A percentile compares a stretch with the other conserved stretches of the same genome.
Conservation (phyloP, 1,140 invertebrate genomes). For the Conus betulinus region DNA sequence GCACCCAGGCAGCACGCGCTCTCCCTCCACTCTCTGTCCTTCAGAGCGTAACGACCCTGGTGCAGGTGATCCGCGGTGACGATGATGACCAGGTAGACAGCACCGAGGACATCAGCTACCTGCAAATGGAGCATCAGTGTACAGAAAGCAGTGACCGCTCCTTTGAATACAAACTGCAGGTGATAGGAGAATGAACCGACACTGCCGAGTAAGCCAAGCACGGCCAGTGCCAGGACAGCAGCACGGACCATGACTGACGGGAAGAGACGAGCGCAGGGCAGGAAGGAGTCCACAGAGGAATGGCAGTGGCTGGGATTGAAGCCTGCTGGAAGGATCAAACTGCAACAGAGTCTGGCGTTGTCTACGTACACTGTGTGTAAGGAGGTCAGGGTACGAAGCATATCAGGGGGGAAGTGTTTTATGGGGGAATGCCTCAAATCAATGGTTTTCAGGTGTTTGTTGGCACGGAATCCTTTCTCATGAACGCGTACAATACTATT, state of each 20-base stretch:
- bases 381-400: not conserved
- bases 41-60: not conserved
- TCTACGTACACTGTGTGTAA: not conserved
- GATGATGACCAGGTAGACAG: not conserved
- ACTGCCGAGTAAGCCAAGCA: not conserved
- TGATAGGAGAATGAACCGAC: not conserved
- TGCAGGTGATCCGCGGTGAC: not conserved
- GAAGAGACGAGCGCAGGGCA: not conserved
- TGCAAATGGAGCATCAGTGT: not conserved
- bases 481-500: constrained; percentile 22
- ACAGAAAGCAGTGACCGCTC: not conserved
- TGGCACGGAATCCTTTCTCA: not conserved
- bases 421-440: not conserved
- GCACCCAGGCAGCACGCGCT: not conserved
- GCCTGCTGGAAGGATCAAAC: not conserved
- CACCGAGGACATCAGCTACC: not conserved
- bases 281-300: not conserved
- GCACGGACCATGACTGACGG: not conserved
- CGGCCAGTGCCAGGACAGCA: not conserved
- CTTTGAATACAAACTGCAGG: not conserved
- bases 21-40: not conserved
- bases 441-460: not conserved
- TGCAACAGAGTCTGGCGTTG: not conserved
- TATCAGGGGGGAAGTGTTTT: not conserved
- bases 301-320: not conserved